Percentiles rank a stretch among this genome's conserved stretches.
phyloP scores from a whole-genome alignment of 2,888 invertebrate genomes.

The Brachyopa scutellaris region DNA sequence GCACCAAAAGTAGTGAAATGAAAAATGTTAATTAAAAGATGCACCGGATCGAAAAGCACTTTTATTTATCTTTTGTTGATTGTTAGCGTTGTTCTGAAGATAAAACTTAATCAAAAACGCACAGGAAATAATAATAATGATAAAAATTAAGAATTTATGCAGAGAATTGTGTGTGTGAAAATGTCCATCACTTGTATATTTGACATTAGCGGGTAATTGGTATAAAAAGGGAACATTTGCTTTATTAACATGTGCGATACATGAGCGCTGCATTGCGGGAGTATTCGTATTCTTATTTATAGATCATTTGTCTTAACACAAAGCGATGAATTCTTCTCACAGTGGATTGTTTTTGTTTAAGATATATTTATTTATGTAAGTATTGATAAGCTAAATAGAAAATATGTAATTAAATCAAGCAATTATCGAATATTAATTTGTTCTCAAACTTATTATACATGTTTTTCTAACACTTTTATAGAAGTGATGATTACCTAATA shows the following conservation, averaged over 20 bases:
- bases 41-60: constrained; percentile 39
- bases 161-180: constrained; percentile 69
- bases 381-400: no score
- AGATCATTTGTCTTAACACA: no score
- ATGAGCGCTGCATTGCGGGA: constrained; percentile 39
- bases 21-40: constrained; percentile 28
- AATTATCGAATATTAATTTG: no score
- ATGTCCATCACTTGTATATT: constrained; percentile 65
- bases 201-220: constrained; percentile 59
- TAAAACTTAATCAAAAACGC: constrained; percentile 62
- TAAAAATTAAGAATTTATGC: constrained; percentile 71
- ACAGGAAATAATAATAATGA: constrained; percentile 71
- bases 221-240: constrained; percentile 38
- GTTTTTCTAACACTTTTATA: no score
- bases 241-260: neutral
- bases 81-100: constrained; percentile 23
- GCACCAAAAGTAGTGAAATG: constrained; percentile 30
- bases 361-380: no score
- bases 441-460: no score
- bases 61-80: constrained; percentile 16
- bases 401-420: no score
- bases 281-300: neutral
- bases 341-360: no score
- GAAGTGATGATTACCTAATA: no score
- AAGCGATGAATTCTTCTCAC: no score